Evolutionary conservation across 2,797 vertebrate genomes (phyloP).

Genomic region (Chaetophractus vellerosus): DNA sequence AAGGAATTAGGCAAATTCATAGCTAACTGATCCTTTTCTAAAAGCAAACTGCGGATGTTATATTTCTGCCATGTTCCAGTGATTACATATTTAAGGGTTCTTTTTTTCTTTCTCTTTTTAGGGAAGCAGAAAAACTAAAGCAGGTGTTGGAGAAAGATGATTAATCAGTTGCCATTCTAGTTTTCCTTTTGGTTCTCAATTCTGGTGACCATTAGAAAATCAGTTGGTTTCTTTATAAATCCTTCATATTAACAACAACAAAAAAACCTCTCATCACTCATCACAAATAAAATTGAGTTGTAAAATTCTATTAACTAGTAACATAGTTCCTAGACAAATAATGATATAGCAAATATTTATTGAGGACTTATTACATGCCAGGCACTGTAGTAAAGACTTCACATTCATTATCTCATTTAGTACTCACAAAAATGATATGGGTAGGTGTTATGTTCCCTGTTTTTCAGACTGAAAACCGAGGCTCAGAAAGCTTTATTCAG

Average conservation of each 20-base stretch:
- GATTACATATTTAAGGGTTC: not conserved
- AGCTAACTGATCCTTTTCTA: not conserved
- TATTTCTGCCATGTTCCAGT: constrained; percentile 14
- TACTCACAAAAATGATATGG: not conserved
- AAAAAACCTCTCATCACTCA: not conserved
- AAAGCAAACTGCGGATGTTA: not conserved
- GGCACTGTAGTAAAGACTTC: not conserved
- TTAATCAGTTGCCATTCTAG: not conserved
- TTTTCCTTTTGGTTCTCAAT: constrained; percentile 19
- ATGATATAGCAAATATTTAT: not conserved
- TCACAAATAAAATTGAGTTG: constrained; percentile 18
- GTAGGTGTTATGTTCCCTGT: not conserved
- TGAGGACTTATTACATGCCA: not conserved
- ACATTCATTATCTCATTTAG: constrained; percentile 42
- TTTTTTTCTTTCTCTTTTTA: not conserved
- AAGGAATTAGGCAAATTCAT: constrained; percentile 50
- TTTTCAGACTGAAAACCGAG: constrained; percentile 5
- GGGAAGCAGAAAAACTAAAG: constrained; percentile 19
- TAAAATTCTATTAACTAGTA: constrained; percentile 18
- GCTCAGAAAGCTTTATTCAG: constrained; percentile 20
- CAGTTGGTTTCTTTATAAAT: constrained; percentile 34
- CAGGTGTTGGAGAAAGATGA: constrained; percentile 37
- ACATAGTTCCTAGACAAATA: not conserved
- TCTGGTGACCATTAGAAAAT: constrained; percentile 49
- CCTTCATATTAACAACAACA: constrained; percentile 26